Base-by-base conservation (phyloP, 1,140 invertebrate genomes). In the Orchesella cincta region DNA sequence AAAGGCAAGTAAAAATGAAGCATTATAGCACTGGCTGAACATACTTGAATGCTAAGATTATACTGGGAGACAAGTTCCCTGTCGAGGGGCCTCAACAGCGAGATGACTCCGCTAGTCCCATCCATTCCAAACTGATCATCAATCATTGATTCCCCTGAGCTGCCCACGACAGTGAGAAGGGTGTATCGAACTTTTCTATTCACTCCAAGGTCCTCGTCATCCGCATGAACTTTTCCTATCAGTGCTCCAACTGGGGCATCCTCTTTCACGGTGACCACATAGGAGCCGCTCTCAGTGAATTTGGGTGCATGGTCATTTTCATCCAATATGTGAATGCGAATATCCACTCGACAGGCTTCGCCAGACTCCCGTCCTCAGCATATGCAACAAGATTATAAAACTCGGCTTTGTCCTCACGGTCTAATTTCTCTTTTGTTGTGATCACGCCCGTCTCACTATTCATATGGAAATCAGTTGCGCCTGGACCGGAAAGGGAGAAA, bases 161-260 rank as follows among this genome's bases (percentile, higher is more conserved):
- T 12, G 28, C 88, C 89, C 73, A 88, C 85, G 35, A 89, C 85
- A 82, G 84, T 83, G 84, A 88, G 57, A 67, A 95, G 88, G 0
- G 90, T 90, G 82, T 94, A 96, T 20, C 92, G 88, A 3, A 96
- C 89, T 85, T 94, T 93, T n/a, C 92, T 92, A 84, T 95, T 95
- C 57, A 90, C 91, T 1, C 93, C 93, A 74, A 91, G 88, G 85
- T 96, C 94, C n/a, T 88, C 86, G 83, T 96, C 94, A 82, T 90
- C 88, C 1, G 94, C 94, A 81, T 91, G 90, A 20, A 96, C 92
- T 90, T 86, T 81, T 84, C 76, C 35, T 51, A 80, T 72, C 26
- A 80, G 72, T 39, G 76, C 78, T 28, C 81, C 79, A 0, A 80
- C 73, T 14, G 74, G 79, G 0, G 93, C 93, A 83, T 94, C 90